Evolutionary conservation across 2,113 vertebrate species (phyloP), one percentile per base, ranked within the genome.

Genomic region (Eptatretus burgeri): DNA sequence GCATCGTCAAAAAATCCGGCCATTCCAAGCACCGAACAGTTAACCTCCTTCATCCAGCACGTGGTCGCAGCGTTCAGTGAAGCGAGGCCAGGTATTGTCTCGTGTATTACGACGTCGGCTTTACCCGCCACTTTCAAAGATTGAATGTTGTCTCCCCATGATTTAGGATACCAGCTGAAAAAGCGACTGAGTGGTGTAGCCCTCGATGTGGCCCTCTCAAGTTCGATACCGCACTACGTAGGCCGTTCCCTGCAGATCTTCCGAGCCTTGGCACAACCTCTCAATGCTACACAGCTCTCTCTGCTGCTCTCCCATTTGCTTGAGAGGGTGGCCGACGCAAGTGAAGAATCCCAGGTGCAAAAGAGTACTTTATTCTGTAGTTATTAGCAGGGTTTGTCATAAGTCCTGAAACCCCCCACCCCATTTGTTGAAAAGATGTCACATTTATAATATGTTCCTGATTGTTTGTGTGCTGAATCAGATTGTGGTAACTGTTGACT

Each of bases 181-280:
- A 87, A 95, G 62, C 84, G 88, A 72, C 73, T 98, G 70, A 95
- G 89, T 66, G 91, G 93, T 51, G 86, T 93, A 63, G 83, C 89
- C 2, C 68, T 98, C 51, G 89, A 95, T 76, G 94, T 87, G 2
- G 91, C 89, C 11, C 82, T 98, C 5, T 84, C 89, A 67, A 93
- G 89, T 74, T 95, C 89, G 9, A 95, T 89, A 0, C 78, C 89
- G 14, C 91, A 98, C 74, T 98, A 94, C 0, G 89, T 87, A 0
- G 88, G 91, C 2, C 83, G 91, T 19, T 93, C 89, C 64, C 95
- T 98, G 76, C 91, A 98, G 74, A 83, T 98, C 69, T 93, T 98
- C 71, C 74, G 91, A 66, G 86, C 89, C 5, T 78, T 98, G 64
- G 83, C 81, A 64, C 89, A 95, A 65, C 91, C 91, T 0, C 81